Evolutionary conservation across 2,797 vertebrate genomes (phyloP), one percentile per base, ranked within the genome.

Genomic region (Cephalopachus bancanus): DNA sequence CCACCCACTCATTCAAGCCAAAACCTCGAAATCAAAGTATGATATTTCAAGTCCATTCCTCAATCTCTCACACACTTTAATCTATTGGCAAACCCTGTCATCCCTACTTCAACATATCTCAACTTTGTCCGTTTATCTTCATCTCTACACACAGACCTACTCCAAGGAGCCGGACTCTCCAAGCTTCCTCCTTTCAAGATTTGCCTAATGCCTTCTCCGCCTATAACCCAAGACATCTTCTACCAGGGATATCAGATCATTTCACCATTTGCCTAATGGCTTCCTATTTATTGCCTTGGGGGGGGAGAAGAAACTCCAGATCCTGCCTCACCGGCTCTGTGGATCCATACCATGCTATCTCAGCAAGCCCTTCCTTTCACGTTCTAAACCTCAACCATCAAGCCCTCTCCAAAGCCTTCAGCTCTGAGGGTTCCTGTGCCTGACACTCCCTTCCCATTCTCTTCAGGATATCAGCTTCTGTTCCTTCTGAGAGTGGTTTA

Each of bases 281-380:
- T 96, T 95, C 95, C 95, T 85, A 67, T 30, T 9, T 85, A 67
- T 30, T 9, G 78, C 96, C 75, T 91, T 33, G 8, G 19, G 91
- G 89, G 44, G 83, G 33, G 5, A 51, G 74, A 88, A 92, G 83
- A 92, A 79, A 62, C 86, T 91, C 49, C 51, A 3, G 3, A 10
- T n/a, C 79, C 16, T 4, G 57, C 75, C 79, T 81, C 30, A 5
- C 49, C 83, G 53, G 74, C 67, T 81, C 59, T 2, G 26, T 9
- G 3, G 8, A 51, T 22, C 83, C 37, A 17, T 57, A 67, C 87
- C n/a, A 62, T 11, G 84, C 69, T 67, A 62, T 16, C 67, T 33
- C 12, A 22, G 53, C 49, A 69, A 59, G 19, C 37, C 37, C 83
- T 26, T 49, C 24, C 4, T 44, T 44, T 7, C 44, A 44, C 44